Evolutionary conservation across 2,888 invertebrate genomes (phyloP), one percentile per base, ranked within the genome.

Genomic region (Aricia artaxerxes): DNA sequence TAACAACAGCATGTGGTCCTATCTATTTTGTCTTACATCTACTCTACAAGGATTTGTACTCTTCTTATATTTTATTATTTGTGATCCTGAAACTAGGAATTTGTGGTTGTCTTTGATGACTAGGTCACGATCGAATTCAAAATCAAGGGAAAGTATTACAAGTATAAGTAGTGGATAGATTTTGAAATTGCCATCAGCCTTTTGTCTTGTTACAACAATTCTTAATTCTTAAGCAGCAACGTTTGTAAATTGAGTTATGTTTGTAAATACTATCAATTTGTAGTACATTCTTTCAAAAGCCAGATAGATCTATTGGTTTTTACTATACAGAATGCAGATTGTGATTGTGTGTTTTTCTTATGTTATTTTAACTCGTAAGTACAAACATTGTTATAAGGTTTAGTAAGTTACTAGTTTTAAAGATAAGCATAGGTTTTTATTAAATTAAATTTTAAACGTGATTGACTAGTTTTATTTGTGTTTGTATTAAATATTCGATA

Each of bases 11-110:
- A 83, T 95, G 38, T 96, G 96, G 89, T 95, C 96, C 0, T 96
- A 96, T 85, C 88, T 96, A 0, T 96, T 96, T 84, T 96, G 96
- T 84, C 85, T 96, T n/a, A 95, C 95, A 0, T 95, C 96, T 5
- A 95, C 96, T 0, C 82, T 96, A 35, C 96, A 96, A 85, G 96
- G 96, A 0, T 95, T 96, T 85, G 95, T 96, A 9, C 88, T 96
- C 16, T 96, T 96, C 83, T 85, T 96, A 31, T 96, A 96, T 86
- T 96, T 96, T 85, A 91, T 96, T 7, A 85, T 96, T 31, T 91
- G 95, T 78, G 95, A 96, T 86, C 94, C 95, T 0, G 87, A 88
- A 13, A 95, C 96, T 7, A 90, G 95, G 78, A 92, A 90, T 73
- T 87, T 95, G 83, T 96, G 95, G 96, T 86, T 91, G 38, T 88